A percentile compares a stretch with the other conserved stretches of the same genome.
phyloP scores from a whole-genome alignment of 2,888 invertebrate genomes.

The Ceratothoa steindachneri region DNA sequence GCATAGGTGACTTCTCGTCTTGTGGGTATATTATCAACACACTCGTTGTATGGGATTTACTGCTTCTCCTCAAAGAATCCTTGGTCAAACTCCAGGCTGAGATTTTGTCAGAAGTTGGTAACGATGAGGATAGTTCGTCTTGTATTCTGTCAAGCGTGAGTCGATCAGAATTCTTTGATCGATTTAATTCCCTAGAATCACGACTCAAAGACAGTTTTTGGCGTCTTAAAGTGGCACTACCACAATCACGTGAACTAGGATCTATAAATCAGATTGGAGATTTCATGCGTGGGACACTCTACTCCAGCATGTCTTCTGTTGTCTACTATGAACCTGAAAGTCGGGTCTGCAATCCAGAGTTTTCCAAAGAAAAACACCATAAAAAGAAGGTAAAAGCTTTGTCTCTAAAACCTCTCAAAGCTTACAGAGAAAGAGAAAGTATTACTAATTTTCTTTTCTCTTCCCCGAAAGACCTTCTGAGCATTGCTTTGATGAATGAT shows the following conservation, averaged over 20 bases:
- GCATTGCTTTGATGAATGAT: constrained; percentile 28
- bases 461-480: constrained; percentile 27
- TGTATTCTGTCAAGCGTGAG: background rate
- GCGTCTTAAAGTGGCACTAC: constrained; percentile 29
- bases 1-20: constrained; percentile 27
- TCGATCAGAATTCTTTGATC: constrained; percentile 1
- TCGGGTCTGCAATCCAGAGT: background rate
- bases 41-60: constrained; percentile 34
- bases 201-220: constrained; percentile 31
- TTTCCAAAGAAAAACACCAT: background rate
- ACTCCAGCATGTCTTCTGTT: background rate
- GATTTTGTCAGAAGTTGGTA: constrained; percentile 5
- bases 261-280: constrained; percentile 25
- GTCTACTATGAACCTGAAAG: background rate
- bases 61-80: constrained; percentile 26
- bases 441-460: constrained; percentile 29
- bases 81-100: constrained; percentile 9
- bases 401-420: background rate
- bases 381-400: background rate
- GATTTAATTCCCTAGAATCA: constrained; percentile 14
- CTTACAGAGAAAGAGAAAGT: constrained; percentile 8
- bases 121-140: constrained; percentile 14
- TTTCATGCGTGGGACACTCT: constrained; percentile 23
- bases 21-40: constrained; percentile 33
- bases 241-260: constrained; percentile 20